These are phyloP conservation scores for Unio pictorum DNA, from an alignment of 2,888 invertebrate species.

Conservation along the genomic window DNA sequence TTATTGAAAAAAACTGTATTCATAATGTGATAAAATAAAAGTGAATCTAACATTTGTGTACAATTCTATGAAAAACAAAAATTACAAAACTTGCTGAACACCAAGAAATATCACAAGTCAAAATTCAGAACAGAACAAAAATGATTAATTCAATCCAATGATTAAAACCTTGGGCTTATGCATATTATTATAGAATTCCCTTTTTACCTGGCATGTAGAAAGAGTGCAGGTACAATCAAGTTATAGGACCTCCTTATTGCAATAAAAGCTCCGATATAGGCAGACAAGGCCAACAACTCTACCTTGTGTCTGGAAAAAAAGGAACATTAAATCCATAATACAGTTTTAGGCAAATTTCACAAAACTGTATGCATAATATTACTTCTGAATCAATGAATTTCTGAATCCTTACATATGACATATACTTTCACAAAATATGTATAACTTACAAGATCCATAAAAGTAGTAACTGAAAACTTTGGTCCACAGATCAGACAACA, in stretches of 20 bases:
- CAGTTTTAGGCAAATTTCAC: too few species aligned
- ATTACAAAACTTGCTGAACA: background rate
- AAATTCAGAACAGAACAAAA: background rate
- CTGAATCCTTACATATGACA: too few species aligned
- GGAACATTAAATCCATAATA: background rate
- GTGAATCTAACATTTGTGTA: too few species aligned
- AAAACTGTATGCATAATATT: too few species aligned
- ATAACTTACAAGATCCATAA: too few species aligned
- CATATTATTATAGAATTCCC: background rate
- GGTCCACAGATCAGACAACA: too few species aligned
- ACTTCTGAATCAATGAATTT: too few species aligned
- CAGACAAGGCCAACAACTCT: constrained; percentile 62
- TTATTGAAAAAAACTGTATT: too few species aligned
- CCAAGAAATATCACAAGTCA: background rate
- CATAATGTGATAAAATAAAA: too few species aligned
- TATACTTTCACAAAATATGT: too few species aligned
- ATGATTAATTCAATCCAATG: background rate
- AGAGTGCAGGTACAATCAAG: constrained; percentile 62
- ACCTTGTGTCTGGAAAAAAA: constrained; percentile 51
- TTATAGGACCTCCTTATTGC: constrained; percentile 66
- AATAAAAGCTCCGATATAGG: constrained; percentile 69
- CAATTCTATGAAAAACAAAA: too few species aligned
- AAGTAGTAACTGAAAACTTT: too few species aligned
- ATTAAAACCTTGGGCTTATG: background rate
- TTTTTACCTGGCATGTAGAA: constrained; percentile 63